phyloP scores from a whole-genome alignment of 1,140 invertebrate species.

The Forficula auricularia region DNA sequence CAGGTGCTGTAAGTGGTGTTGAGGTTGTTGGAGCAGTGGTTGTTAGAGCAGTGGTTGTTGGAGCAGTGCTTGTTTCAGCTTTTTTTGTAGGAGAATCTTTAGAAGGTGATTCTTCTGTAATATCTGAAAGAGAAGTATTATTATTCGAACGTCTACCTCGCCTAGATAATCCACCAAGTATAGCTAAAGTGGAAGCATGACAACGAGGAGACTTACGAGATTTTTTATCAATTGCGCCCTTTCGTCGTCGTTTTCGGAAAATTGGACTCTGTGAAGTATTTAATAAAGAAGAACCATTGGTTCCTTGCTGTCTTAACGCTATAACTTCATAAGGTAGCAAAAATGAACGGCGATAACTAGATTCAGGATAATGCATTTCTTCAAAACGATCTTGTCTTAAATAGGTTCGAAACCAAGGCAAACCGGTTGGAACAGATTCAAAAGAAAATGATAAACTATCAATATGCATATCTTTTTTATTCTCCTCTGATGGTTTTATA shows the following conservation, averaged over 20 bases:
- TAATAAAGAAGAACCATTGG: constrained; percentile 16
- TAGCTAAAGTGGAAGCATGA: constrained; percentile 65
- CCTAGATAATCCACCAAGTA: constrained; percentile 27
- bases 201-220: constrained; percentile 68
- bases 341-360: constrained; percentile 15
- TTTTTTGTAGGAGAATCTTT: too few relatives aligned
- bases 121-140: too few relatives aligned
- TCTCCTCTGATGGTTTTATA: too few relatives aligned
- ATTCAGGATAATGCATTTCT: constrained; percentile 26
- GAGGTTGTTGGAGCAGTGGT: too few relatives aligned
- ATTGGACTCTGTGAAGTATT: too few relatives aligned
- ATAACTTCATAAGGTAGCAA: constrained; percentile 2
- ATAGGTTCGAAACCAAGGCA: constrained; percentile 63
- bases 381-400: constrained; percentile 50
- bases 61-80: too few relatives aligned
- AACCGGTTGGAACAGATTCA: constrained; percentile 46
- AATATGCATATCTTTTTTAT: constrained; percentile 29
- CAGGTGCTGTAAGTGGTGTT: too few relatives aligned
- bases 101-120: too few relatives aligned
- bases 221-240: constrained; percentile 29
- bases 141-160: too few relatives aligned
- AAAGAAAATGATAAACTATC: constrained; percentile 55
- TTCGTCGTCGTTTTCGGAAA: constrained; percentile 10
- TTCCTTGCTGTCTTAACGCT: constrained; percentile 19
- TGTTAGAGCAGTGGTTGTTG: too few relatives aligned